A percentile compares a stretch with the other conserved stretches of the same genome.
These are phyloP conservation scores for Mystacides longicornis DNA, from an alignment of 2,888 invertebrate species.

Conservation along the genomic window DNA sequence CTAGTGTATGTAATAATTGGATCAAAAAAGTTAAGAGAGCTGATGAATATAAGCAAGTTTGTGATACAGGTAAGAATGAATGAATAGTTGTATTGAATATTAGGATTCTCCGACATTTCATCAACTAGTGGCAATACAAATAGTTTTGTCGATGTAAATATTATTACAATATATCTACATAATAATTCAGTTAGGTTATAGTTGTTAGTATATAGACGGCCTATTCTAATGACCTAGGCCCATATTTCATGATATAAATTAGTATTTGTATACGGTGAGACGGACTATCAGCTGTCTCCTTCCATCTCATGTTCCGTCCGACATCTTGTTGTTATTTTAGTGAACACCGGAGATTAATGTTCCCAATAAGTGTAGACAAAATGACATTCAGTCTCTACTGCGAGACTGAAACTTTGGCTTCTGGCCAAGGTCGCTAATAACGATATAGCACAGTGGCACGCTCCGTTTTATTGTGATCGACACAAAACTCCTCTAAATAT, in stretches of 20 bases:
- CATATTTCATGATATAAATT: neutral
- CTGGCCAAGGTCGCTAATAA: neutral
- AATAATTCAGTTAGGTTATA: too few relatives aligned
- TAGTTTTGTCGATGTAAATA: too few relatives aligned
- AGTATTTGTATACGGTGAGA: neutral
- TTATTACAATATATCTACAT: too few relatives aligned
- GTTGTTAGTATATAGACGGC: too few relatives aligned
- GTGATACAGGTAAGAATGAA: too few relatives aligned
- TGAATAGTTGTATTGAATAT: too few relatives aligned
- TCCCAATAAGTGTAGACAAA: neutral
- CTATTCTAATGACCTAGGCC: constrained; percentile 1
- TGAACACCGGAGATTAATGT: neutral
- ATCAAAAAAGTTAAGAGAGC: too few relatives aligned
- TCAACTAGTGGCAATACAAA: too few relatives aligned
- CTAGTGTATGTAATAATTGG: too few relatives aligned
- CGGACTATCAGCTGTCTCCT: neutral
- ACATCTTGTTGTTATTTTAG: neutral
- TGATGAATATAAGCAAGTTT: too few relatives aligned
- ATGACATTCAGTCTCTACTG: neutral
- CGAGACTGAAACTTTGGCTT: neutral
- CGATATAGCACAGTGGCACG: neutral
- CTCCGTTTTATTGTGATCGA: neutral
- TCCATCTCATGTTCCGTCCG: neutral
- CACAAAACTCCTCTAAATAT: too few relatives aligned
- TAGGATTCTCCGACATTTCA: too few relatives aligned